These are phyloP conservation scores for Pherbina coryleti DNA, from an alignment of 2,888 invertebrate genomes.

Conservation along the genomic window DNA sequence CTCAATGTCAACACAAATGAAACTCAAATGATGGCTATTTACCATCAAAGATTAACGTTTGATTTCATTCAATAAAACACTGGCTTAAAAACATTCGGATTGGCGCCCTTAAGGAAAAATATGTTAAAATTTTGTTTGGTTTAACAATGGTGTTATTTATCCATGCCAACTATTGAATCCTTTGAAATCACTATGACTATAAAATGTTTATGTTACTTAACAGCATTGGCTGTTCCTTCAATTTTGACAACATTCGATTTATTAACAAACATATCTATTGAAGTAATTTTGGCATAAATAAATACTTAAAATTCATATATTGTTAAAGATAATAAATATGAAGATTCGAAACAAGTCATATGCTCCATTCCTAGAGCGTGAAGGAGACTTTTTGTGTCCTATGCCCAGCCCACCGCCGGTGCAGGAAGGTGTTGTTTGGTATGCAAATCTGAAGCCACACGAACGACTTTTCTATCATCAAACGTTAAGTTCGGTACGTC, in stretches of 20 bases:
- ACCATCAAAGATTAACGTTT: no score
- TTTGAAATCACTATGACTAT: not conserved
- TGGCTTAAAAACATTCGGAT: no score
- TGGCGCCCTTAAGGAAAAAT: no score
- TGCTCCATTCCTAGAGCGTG: slow-evolving; percentile 69
- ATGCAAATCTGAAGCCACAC: slow-evolving; percentile 63
- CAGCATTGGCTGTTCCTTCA: slow-evolving; percentile 10
- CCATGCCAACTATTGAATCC: no score
- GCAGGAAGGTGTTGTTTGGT: slow-evolving; percentile 61
- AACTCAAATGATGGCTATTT: no score
- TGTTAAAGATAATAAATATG: slow-evolving; percentile 50
- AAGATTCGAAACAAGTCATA: slow-evolving; percentile 61
- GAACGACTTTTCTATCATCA: slow-evolving; percentile 72
- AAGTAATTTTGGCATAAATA: no score
- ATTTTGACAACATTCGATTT: not conserved
- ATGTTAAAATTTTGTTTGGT: no score
- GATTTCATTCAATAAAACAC: no score
- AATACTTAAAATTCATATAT: no score
- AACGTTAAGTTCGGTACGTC: slow-evolving; percentile 72
- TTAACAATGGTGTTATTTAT: no score
- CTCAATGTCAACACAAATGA: no score
- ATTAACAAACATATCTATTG: no score
- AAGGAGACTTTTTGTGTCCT: slow-evolving; percentile 68
- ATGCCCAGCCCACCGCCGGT: slow-evolving; percentile 63
- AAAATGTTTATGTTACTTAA: not conserved